Conservation (phyloP, 2,113 vertebrate genomes). For the Bufo gargarizans region DNA sequence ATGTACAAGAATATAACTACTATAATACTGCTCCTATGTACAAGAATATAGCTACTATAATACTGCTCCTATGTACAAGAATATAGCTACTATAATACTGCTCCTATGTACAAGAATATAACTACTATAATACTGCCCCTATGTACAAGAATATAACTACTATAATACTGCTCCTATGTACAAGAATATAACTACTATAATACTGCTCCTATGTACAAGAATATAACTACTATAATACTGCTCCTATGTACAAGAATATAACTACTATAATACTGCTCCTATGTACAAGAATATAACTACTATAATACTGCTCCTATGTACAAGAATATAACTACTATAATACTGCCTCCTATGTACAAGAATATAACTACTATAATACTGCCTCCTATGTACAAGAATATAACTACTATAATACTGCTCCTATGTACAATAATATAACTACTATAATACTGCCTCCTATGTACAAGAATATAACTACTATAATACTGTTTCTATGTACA, state of each 20-base stretch:
- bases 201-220: too few species aligned
- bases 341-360: not conserved
- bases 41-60: not conserved
- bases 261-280: not conserved
- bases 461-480: not conserved
- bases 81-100: too few species aligned
- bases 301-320: not conserved
- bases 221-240: slow-evolving; percentile 2
- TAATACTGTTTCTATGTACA: not conserved
- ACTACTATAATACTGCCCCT: too few species aligned
- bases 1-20: not conserved
- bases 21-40: not conserved
- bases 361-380: slow-evolving; percentile 7
- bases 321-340: slow-evolving; percentile 10
- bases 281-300: not conserved
- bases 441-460: too few species aligned
- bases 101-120: too few species aligned
- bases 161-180: too few species aligned
- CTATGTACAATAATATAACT: not conserved
- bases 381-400: not conserved
- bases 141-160: too few species aligned
- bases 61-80: too few species aligned
- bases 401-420: not conserved
- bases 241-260: not conserved
- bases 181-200: too few species aligned